phyloP scores from a whole-genome alignment of 2,113 vertebrate species.

The Caranx ignobilis region DNA sequence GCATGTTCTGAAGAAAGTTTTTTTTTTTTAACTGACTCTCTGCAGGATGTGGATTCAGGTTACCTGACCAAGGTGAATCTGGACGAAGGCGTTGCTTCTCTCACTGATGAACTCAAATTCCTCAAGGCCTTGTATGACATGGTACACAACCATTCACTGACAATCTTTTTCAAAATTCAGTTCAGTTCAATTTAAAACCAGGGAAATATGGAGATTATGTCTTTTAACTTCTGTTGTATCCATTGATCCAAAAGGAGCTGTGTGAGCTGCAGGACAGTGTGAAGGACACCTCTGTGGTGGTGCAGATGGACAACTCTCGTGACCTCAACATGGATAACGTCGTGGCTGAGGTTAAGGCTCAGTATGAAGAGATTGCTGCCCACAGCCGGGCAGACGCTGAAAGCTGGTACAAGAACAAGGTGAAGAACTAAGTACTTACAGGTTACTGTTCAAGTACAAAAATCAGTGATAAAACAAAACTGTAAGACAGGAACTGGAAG shows the following conservation, averaged over 20 bases:
- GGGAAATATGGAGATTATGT: neutral
- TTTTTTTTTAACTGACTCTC: neutral
- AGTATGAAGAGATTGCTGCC: slow-evolving; percentile 86
- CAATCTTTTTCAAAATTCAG: neutral
- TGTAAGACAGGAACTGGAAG: neutral
- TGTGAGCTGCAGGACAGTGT: slow-evolving; percentile 84
- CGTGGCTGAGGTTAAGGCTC: slow-evolving; percentile 84
- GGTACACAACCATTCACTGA: slow-evolving; percentile 72
- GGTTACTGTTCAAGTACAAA: neutral
- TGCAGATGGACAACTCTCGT: slow-evolving; percentile 91
- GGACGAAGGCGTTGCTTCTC: slow-evolving; percentile 75
- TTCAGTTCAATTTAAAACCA: neutral
- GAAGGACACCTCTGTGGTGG: slow-evolving; percentile 84
- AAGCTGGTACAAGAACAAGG: slow-evolving; percentile 88
- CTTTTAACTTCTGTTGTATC: slow-evolving; percentile 1
- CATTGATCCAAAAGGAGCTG: slow-evolving; percentile 83
- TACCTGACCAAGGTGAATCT: slow-evolving; percentile 85
- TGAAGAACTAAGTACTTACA: slow-evolving; percentile 48
- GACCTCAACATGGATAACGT: slow-evolving; percentile 87
- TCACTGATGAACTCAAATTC: slow-evolving; percentile 84
- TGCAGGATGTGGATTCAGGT: slow-evolving; percentile 86
- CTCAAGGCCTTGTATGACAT: slow-evolving; percentile 82
- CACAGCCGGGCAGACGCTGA: slow-evolving; percentile 85
- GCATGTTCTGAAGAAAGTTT: neutral
- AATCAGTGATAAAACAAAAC: neutral